Base-by-base conservation (phyloP, 2,888 invertebrate species). In the Agrochola lota region DNA sequence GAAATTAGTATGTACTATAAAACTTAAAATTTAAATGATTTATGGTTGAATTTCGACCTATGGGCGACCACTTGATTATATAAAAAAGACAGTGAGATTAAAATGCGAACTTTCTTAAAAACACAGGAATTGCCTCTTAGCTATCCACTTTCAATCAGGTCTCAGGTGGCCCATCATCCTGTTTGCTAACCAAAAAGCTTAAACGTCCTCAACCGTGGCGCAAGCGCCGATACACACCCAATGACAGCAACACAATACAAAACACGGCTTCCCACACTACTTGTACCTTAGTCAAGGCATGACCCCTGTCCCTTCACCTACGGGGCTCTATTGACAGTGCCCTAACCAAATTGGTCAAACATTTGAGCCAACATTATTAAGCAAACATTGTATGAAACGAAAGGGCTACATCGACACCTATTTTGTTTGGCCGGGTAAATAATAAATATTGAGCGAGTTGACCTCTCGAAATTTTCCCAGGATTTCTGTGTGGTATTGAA, bases 401-500 rank as follows among this genome's bases (percentile, higher is more conserved):
- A 91, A 90, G 92, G 92, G 91, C 92, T 90, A 93, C 94, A 91
- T 93, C 93, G 92, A 94, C 95, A 95, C 95, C 95, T 95, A 92
- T 93, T 87, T 89, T 93, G 90, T 93, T 94, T 93, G 91, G 88
- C 68, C 67, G 89, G 81, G 90, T 90, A 95, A 95, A 95, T 90
- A 94, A 79, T 79, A 87, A 87, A 90, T 85, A 85, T 87, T 89
- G 84, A 89, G 77, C 81, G 77, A 91, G 89, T 92, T 93, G 92
- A 93, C 93, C 94, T 90, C 89, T 88, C 91, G 85, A 91, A 91
- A 91, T 89, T 86, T 95, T 95, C 95, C 94, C 95, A 95, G 93
- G 94, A 89, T 87, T 57, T 52, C 63, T 83, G 74, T 80, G 57
- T 67, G n/a, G 23, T 2, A 1, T 26, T 55, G n/a, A 59, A 30